phyloP scores from a whole-genome alignment of 2,888 invertebrate genomes.

The Zaprionus lineosus region DNA sequence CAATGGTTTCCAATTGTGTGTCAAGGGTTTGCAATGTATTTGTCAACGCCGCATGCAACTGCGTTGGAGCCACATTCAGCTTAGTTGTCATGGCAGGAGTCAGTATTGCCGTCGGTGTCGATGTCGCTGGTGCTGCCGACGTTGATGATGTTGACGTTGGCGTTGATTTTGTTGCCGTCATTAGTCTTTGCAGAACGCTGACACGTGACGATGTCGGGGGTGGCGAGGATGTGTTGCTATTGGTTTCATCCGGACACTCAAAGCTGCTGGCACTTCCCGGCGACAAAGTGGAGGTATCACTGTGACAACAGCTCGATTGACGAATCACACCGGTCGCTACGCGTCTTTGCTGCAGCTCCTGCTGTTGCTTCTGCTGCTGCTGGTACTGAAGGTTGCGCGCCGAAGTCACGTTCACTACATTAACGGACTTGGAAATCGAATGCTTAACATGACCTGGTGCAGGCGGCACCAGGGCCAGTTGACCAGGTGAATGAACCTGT shows the following conservation, averaged over 20 bases:
- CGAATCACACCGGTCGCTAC: slow-evolving; percentile 29
- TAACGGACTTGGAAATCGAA: slow-evolving; percentile 82
- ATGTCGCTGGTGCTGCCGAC: background rate
- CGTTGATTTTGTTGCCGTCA: slow-evolving; percentile 19
- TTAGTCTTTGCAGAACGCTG: slow-evolving; percentile 39
- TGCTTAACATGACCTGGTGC: slow-evolving; percentile 80
- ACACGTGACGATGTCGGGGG: slow-evolving; percentile 12
- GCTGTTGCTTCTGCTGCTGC: slow-evolving; percentile 37
- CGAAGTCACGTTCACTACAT: slow-evolving; percentile 80
- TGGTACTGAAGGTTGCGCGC: slow-evolving; percentile 77
- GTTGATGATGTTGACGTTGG: slow-evolving; percentile 9
- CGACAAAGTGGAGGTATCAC: slow-evolving; percentile 63
- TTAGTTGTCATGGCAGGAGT: too few species aligned
- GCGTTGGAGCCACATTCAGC: slow-evolving; percentile 42
- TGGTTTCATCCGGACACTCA: slow-evolving; percentile 54
- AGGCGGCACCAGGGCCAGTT: slow-evolving; percentile 82
- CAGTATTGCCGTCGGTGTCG: background rate
- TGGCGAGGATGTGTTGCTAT: slow-evolving; percentile 43
- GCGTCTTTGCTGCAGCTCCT: background rate
- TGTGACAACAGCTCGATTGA: slow-evolving; percentile 48
- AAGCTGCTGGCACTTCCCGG: slow-evolving; percentile 59
- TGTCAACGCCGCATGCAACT: slow-evolving; percentile 73
- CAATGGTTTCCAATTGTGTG: slow-evolving; percentile 71
- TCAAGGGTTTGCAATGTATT: slow-evolving; percentile 77
- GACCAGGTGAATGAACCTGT: slow-evolving; percentile 57